These are phyloP conservation scores for Leptopilina syphax DNA, from an alignment of 2,888 invertebrate species.

Conservation along the genomic window DNA sequence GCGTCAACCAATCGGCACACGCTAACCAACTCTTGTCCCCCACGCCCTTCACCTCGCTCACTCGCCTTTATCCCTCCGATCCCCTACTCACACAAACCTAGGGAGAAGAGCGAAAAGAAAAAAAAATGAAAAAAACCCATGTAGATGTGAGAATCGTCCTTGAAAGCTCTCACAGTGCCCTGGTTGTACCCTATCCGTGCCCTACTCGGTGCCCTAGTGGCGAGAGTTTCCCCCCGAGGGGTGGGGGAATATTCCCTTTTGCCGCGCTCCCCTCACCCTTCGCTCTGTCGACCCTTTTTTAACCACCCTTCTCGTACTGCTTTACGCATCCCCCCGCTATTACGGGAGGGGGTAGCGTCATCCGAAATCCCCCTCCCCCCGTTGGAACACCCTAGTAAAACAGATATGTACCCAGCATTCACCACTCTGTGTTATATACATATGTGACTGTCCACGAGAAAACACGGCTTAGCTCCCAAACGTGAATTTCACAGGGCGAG, in stretches of 20 bases:
- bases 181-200: slow-evolving; percentile 32
- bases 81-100: neutral
- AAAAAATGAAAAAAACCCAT: too few relatives aligned
- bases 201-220: slow-evolving; percentile 34
- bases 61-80: slow-evolving; percentile 29
- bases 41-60: slow-evolving; percentile 27
- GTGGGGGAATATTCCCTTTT: too few relatives aligned
- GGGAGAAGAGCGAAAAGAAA: too few relatives aligned
- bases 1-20: slow-evolving; percentile 67
- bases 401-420: slow-evolving; percentile 19
- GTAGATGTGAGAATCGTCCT: slow-evolving; percentile 30
- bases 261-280: neutral
- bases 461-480: too few relatives aligned
- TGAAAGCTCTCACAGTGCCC: slow-evolving; percentile 39
- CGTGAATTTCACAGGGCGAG: too few relatives aligned
- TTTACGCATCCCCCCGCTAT: too few relatives aligned
- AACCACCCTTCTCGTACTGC: neutral
- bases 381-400: slow-evolving; percentile 23
- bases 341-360: neutral
- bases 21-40: slow-evolving; percentile 39
- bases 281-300: slow-evolving; percentile 15
- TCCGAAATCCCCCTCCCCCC: neutral
- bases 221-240: neutral
- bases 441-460: too few relatives aligned
- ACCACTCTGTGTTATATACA: slow-evolving; percentile 6